Percentiles rank a stretch among this genome's conserved stretches.
phyloP scores from a whole-genome alignment of 2,797 vertebrate species.

The Schizopygopsis pylzovi region DNA sequence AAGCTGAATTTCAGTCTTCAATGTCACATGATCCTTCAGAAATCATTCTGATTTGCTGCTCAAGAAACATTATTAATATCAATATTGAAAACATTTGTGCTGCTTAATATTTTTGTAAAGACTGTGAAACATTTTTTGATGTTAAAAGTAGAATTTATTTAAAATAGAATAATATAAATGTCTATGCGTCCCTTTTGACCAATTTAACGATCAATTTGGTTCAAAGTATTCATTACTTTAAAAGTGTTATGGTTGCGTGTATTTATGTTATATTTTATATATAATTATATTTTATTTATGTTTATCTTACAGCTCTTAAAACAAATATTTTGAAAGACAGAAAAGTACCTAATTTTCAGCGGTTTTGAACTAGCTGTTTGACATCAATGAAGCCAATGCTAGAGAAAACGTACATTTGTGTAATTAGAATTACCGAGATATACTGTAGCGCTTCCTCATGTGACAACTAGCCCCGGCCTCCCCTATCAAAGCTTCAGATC shows the following conservation, averaged over 20 bases:
- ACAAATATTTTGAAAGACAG: background rate
- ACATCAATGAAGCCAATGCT: background rate
- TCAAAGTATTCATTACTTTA: no score
- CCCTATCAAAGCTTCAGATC: slow-evolving; percentile 12
- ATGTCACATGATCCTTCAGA: background rate
- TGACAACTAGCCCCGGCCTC: slow-evolving; percentile 29
- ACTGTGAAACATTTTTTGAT: no score
- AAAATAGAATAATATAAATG: background rate
- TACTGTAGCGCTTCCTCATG: background rate
- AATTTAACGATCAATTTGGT: background rate
- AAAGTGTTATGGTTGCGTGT: no score
- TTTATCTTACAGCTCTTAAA: background rate
- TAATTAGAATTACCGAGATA: slow-evolving; percentile 13
- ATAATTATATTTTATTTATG: background rate
- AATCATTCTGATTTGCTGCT: background rate
- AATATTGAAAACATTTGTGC: background rate
- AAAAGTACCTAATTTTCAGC: background rate
- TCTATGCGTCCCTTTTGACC: background rate
- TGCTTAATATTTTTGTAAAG: background rate
- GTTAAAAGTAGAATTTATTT: background rate
- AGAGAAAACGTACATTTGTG: background rate
- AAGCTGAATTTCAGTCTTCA: background rate
- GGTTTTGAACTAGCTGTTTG: background rate
- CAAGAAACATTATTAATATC: background rate
- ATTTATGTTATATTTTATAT: background rate